Evolutionary conservation across 2,113 vertebrate genomes (phyloP).

Genomic region (Paramormyrops kingsleyae): DNA sequence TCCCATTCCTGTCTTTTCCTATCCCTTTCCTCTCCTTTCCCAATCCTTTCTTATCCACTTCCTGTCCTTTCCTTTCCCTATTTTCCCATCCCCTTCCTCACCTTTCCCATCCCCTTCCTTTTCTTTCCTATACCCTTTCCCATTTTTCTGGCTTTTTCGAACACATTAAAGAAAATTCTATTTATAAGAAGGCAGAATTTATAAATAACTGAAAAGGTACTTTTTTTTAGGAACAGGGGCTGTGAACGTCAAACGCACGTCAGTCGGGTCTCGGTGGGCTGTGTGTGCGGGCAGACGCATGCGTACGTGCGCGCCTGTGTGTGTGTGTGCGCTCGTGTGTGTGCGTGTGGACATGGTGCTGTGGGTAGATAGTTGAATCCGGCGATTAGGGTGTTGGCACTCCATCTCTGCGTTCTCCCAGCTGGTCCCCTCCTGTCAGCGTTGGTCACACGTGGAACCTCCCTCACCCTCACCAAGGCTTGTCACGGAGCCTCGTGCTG

Average conservation of each 20-base stretch:
- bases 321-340: neutral
- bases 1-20: neutral
- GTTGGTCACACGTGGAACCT: neutral
- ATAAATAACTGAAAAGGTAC: constrained; percentile 36
- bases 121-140: neutral
- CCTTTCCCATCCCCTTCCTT: neutral
- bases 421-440: neutral
- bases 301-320: neutral
- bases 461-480: neutral
- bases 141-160: neutral
- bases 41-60: neutral
- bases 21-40: neutral
- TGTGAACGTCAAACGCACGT: constrained; percentile 24
- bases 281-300: neutral
- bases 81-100: neutral
- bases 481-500: neutral
- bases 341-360: neutral
- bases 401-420: neutral
- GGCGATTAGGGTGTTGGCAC: neutral
- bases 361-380: neutral
- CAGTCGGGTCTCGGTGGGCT: neutral
- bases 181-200: constrained; percentile 30
- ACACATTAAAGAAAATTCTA: neutral
- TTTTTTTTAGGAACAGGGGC: constrained; percentile 28
- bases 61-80: neutral